Conservation (phyloP, 2,797 vertebrate genomes). For the Spinibarbus caldwelli region DNA sequence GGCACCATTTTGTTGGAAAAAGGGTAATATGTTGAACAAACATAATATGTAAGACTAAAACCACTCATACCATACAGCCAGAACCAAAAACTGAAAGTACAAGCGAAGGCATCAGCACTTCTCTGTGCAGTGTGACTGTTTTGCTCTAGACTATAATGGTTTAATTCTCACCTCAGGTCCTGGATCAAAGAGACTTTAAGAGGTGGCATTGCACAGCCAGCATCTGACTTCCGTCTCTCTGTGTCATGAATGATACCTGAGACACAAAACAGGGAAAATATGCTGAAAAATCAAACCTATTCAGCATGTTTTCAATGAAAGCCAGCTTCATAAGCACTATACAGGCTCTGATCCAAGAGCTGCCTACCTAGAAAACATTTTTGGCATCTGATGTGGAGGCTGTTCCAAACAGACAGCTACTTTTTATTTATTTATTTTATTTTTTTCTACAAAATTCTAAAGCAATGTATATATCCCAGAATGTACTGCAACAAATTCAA, state of each 20-base stretch:
- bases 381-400: not conserved
- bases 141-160: not conserved
- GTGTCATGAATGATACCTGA: constrained; percentile 91
- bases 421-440: too few relatives aligned
- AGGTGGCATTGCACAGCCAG: constrained; percentile 87
- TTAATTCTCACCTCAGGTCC: constrained; percentile 91
- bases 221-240: constrained; percentile 94
- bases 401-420: not conserved
- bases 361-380: not conserved
- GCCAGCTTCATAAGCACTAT: not conserved
- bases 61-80: not conserved
- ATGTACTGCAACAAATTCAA: not conserved
- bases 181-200: constrained; percentile 94
- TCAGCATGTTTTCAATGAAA: not conserved
- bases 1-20: not conserved
- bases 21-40: not conserved
- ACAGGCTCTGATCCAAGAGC: not conserved
- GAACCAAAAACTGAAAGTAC: not conserved
- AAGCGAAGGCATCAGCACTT: not conserved
- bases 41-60: not conserved
- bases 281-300: constrained; percentile 25
- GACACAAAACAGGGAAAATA: constrained; percentile 26
- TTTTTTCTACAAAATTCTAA: not conserved
- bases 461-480: not conserved
- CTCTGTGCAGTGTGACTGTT: not conserved